Evolutionary conservation across 92 coral and sea anemone genomes (phyloP).

Genomic region (Diadumene lineata): DNA sequence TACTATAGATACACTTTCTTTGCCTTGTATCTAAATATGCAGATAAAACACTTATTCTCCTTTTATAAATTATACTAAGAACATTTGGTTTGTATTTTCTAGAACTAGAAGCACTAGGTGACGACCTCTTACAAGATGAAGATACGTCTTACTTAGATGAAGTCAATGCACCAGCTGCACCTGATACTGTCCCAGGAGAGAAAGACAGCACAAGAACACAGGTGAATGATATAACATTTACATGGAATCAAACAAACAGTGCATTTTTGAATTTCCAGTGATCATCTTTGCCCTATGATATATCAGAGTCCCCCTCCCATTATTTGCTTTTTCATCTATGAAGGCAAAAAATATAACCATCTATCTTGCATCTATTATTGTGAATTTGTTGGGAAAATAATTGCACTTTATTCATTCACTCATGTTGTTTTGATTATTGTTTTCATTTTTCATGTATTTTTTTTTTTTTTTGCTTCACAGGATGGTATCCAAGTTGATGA

Average conservation of each 20-base stretch:
- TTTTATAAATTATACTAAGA: no score
- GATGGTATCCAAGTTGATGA: conserved; percentile 99
- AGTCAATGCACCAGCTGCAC: conserved; percentile 93
- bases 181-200: conserved; percentile 92
- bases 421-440: not conserved
- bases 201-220: conserved; percentile 71
- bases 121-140: conserved; percentile 91
- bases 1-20: no score
- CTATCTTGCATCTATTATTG: no score
- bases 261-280: no score
- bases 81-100: not conserved
- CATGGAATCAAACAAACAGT: no score
- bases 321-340: no score
- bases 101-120: conserved; percentile 99
- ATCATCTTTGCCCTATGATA: no score
- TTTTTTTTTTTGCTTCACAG: conserved; percentile 47
- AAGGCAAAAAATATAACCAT: no score
- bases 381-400: no score
- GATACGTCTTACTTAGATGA: conserved; percentile 99
- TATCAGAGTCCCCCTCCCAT: not conserved
- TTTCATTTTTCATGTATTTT: not conserved
- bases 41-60: no score
- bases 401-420: no score
- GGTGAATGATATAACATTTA: conserved; percentile 31
- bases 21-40: no score